Percentiles rank a stretch among this genome's conserved stretches.
Evolutionary conservation across 2,113 vertebrate species (phyloP).

Genomic region (human (Homo sapiens)): GRCh38 chr3:71253001-71253500

Average conservation of each 20-base stretch:
- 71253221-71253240: accelerated
- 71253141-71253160: background rate
- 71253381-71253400: background rate
- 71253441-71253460: background rate
- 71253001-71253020: background rate
- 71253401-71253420: background rate
- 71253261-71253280: accelerated
- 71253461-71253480: background rate
- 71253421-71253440: background rate
- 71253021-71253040: accelerated
- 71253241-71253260: accelerated
- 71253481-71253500: background rate
- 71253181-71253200: background rate
- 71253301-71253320: background rate
- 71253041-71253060: no score
- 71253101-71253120: background rate
- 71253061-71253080: accelerated
- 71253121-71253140: background rate
- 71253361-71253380: background rate
- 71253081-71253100: accelerated
- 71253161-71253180: background rate
- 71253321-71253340: background rate
- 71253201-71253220: background rate
- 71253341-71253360: background rate
- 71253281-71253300: no score